Evolutionary conservation across 2,113 vertebrate species (phyloP).

Genomic region (Clarias macrocephalus): DNA sequence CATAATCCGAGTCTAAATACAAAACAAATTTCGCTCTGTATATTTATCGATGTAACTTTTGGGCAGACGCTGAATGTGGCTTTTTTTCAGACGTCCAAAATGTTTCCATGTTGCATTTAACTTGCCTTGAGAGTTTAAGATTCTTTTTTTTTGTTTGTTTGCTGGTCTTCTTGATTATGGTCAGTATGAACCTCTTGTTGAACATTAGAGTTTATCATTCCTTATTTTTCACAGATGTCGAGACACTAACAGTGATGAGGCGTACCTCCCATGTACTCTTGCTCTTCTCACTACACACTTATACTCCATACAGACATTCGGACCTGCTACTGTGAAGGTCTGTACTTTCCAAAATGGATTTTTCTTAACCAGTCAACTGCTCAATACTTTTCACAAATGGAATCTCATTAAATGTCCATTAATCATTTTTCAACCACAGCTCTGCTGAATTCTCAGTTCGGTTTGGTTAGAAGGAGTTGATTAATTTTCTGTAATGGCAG

Average conservation of each 20-base stretch:
- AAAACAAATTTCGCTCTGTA: neutral
- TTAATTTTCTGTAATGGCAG: neutral
- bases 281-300: slow-evolving; percentile 68
- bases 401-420: neutral
- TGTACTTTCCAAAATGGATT: slow-evolving; percentile 1
- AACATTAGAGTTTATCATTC: neutral
- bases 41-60: neutral
- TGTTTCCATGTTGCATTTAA: neutral
- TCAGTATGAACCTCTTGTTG: no score
- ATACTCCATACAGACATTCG: slow-evolving; percentile 62
- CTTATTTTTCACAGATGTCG: slow-evolving; percentile 66
- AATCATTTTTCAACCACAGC: neutral
- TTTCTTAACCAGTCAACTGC: neutral
- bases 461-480: neutral
- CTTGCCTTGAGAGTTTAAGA: neutral
- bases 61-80: neutral
- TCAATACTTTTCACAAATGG: neutral
- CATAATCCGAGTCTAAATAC: neutral
- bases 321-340: slow-evolving; percentile 67
- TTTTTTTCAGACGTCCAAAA: neutral
- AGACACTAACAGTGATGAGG: slow-evolving; percentile 68
- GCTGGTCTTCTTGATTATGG: neutral
- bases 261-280: slow-evolving; percentile 76
- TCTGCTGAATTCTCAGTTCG: neutral
- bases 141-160: neutral